These are phyloP conservation scores for Platichthys stellatus DNA, from an alignment of 2,113 vertebrate genomes.

Conservation along the genomic window DNA sequence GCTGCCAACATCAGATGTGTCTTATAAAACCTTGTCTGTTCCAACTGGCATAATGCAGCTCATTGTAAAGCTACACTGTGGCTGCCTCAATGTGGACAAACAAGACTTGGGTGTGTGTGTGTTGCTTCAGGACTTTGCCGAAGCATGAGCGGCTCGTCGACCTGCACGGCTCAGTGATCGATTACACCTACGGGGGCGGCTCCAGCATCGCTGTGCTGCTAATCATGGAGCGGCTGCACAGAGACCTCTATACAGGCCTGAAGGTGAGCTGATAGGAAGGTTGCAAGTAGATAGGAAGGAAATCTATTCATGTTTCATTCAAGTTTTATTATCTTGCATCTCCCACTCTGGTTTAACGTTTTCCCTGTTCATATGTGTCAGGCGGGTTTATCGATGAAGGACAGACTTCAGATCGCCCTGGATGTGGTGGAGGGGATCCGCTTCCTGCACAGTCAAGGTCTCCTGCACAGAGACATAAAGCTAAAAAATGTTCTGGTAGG, in stretches of 20 bases:
- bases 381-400: conserved; percentile 89
- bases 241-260: conserved; percentile 95
- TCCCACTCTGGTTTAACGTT: not conserved
- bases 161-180: conserved; percentile 96
- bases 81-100: not conserved
- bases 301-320: not conserved
- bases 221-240: conserved; percentile 95
- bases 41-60: conserved; percentile 1
- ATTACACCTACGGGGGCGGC: conserved; percentile 91
- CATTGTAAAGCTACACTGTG: not conserved
- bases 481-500: conserved; percentile 98
- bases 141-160: conserved; percentile 94
- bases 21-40: not conserved
- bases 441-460: conserved; percentile 95
- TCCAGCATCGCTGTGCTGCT: conserved; percentile 95
- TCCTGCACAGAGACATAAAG: conserved; percentile 96
- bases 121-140: conserved; percentile 87
- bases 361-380: conserved; percentile 51
- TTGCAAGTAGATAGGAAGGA: not conserved
- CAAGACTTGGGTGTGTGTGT: not conserved
- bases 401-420: conserved; percentile 91
- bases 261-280: conserved; percentile 82
- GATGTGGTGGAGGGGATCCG: conserved; percentile 98
- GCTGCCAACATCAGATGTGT: not conserved
- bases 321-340: not conserved